Percentiles rank a stretch among this genome's conserved stretches.
These are phyloP conservation scores for Odontocolon sp. DNA, from an alignment of 2,888 invertebrate species.

Conservation along the genomic window DNA sequence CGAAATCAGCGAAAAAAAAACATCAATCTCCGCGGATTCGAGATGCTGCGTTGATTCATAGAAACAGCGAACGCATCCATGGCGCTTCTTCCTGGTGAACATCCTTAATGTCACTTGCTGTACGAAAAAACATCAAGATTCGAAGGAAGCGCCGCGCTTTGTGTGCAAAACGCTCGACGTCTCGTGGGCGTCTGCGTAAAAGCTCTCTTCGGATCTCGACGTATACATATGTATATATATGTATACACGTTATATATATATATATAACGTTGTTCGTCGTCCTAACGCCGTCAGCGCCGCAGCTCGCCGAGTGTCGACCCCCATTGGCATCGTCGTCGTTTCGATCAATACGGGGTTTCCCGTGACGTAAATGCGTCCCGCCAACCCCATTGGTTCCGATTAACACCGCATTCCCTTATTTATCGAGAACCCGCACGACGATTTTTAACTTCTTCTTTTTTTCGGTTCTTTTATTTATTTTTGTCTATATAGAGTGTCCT, in stretches of 20 bases:
- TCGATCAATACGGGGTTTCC: slow-evolving; percentile 82
- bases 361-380: slow-evolving; percentile 82
- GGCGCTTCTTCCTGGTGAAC: too few relatives aligned
- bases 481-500: too few relatives aligned
- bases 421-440: slow-evolving; percentile 82
- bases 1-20: too few relatives aligned
- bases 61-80: too few relatives aligned
- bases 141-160: slow-evolving; percentile 20
- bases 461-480: not conserved
- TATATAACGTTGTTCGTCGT: too few relatives aligned
- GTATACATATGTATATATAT: not conserved
- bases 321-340: slow-evolving; percentile 68
- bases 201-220: slow-evolving; percentile 9
- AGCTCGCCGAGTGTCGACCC: slow-evolving; percentile 51
- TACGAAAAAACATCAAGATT: slow-evolving; percentile 6
- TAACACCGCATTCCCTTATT: slow-evolving; percentile 83
- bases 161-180: slow-evolving; percentile 1
- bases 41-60: too few relatives aligned
- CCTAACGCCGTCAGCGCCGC: slow-evolving; percentile 57
- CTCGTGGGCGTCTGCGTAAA: slow-evolving; percentile 47
- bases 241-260: not conserved
- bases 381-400: slow-evolving; percentile 82
- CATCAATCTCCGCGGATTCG: too few relatives aligned
- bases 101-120: not conserved
- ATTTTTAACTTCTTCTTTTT: slow-evolving; percentile 1